Conservation (phyloP, 1,140 invertebrate species). For the Ceratosolen fusciceps region DNA sequence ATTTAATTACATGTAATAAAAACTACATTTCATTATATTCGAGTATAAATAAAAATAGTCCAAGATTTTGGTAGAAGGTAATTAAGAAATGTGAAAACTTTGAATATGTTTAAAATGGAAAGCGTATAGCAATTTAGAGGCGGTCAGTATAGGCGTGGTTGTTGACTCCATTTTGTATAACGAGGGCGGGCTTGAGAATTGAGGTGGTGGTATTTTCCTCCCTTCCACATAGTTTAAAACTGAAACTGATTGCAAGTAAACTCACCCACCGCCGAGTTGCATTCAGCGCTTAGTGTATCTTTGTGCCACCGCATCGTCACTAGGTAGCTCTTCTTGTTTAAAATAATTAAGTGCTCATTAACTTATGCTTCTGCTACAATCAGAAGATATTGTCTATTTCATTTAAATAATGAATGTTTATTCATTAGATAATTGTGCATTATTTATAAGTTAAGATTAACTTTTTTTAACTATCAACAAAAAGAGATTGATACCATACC, state of each 20-base stretch:
- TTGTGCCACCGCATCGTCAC: background rate
- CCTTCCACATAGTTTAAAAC: background rate
- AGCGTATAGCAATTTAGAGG: background rate
- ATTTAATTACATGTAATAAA: too few relatives aligned
- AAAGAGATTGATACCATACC: too few relatives aligned
- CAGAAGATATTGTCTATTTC: too few relatives aligned
- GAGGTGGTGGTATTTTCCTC: background rate
- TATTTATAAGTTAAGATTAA: too few relatives aligned
- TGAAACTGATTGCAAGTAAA: background rate
- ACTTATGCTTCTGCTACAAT: background rate
- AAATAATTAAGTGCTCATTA: background rate
- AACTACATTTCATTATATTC: too few relatives aligned
- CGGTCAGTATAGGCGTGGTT: constrained; percentile 14
- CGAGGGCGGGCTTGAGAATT: background rate
- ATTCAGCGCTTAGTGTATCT: background rate
- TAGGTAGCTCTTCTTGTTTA: background rate
- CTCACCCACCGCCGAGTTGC: background rate
- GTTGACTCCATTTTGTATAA: constrained; percentile 24
- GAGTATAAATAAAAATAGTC: background rate
- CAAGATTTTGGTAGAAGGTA: background rate
- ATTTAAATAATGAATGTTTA: too few relatives aligned
- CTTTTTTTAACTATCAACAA: too few relatives aligned
- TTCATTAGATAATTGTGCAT: too few relatives aligned
- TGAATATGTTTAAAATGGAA: background rate
- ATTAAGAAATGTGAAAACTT: background rate